phyloP scores from a whole-genome alignment of 37 sponge, comb jelly and placozoan species.

The Halichondria panicea region DNA sequence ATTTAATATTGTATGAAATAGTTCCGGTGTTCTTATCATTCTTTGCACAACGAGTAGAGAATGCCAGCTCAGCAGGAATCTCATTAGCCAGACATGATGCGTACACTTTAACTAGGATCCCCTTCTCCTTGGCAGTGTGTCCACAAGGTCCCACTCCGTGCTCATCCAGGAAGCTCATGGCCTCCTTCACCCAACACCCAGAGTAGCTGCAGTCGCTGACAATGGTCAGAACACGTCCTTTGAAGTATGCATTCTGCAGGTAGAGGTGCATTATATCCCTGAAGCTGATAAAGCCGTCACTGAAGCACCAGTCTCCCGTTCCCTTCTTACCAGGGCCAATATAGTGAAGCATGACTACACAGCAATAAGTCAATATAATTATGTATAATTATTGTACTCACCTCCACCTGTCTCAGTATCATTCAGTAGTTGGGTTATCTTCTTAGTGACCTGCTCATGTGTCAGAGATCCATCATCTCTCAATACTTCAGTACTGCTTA shows the following conservation, averaged over 20 bases:
- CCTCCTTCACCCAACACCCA: slow-evolving; percentile 51
- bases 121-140: slow-evolving; percentile 62
- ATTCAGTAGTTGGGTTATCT: no score
- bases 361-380: no score
- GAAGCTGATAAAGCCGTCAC: slow-evolving; percentile 60
- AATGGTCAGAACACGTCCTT: slow-evolving; percentile 46
- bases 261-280: slow-evolving; percentile 63
- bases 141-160: slow-evolving; percentile 68
- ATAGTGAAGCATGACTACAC: slow-evolving; percentile 71
- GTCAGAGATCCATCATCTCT: no score
- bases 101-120: slow-evolving; percentile 49
- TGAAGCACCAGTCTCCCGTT: slow-evolving; percentile 87
- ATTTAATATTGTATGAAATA: no score
- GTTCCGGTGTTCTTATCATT: no score
- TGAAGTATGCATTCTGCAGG: slow-evolving; percentile 23
- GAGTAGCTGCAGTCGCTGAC: slow-evolving; percentile 68
- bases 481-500: no score
- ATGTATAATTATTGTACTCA: no score
- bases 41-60: no score
- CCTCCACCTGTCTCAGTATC: no score
- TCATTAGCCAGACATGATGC: slow-evolving; percentile 37
- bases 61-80: no score
- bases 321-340: slow-evolving; percentile 59
- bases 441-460: no score
- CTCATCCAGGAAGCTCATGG: slow-evolving; percentile 44